Evolutionary conservation across 2,113 vertebrate genomes (phyloP).

Genomic region (Chaetodon auriga): DNA sequence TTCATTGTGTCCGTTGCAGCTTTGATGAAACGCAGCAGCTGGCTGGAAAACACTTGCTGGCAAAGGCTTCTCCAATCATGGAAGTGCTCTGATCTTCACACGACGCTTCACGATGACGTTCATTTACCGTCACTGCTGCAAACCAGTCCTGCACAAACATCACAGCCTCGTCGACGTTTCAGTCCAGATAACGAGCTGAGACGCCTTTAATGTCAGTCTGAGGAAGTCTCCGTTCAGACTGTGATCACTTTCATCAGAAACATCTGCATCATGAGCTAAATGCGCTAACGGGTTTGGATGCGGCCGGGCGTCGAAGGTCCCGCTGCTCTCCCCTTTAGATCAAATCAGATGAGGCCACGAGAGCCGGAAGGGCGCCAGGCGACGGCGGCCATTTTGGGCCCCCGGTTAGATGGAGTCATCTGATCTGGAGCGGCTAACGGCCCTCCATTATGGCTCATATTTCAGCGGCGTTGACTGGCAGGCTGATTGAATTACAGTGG

Average conservation of each 20-base stretch:
- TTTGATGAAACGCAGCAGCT: too few relatives aligned
- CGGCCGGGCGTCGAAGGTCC: too few relatives aligned
- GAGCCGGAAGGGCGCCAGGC: conserved; percentile 27
- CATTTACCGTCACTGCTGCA: not conserved
- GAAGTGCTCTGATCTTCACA: not conserved
- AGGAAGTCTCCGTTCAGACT: too few relatives aligned
- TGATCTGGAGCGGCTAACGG: conserved; percentile 44
- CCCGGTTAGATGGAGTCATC: conserved; percentile 40
- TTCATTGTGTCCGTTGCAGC: too few relatives aligned
- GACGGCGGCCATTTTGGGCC: conserved; percentile 50
- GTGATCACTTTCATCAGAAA: too few relatives aligned
- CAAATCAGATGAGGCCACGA: not conserved
- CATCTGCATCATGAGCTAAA: too few relatives aligned
- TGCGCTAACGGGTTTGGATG: too few relatives aligned
- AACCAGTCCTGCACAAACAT: not conserved
- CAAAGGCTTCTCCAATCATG: too few relatives aligned
- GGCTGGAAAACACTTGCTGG: too few relatives aligned
- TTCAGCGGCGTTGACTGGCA: conserved; percentile 63
- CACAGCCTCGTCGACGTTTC: too few relatives aligned
- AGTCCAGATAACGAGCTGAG: too few relatives aligned
- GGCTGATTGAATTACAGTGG: conserved; percentile 73
- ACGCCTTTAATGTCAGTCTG: too few relatives aligned
- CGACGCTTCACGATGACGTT: not conserved
- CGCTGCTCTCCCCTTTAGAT: not conserved
- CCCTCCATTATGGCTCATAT: conserved; percentile 64